Conservation (phyloP, 2,113 vertebrate genomes). For the Neomonachus schauinslandi region DNA sequence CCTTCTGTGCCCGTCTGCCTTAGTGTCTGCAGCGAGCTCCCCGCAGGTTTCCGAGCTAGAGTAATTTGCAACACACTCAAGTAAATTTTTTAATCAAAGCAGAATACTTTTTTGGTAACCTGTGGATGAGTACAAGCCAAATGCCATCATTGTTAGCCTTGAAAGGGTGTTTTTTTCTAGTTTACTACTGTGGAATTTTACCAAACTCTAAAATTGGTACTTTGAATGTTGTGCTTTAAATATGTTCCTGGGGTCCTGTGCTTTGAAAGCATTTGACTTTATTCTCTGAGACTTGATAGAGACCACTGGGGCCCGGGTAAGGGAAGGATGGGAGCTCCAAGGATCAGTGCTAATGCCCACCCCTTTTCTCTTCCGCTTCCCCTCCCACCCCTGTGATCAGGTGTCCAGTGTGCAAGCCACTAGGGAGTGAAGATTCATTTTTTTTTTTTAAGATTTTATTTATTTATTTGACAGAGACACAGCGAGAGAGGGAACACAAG, state of each 20-base stretch:
- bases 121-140: background rate
- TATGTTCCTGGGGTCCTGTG: background rate
- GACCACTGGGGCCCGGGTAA: background rate
- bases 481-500: no score
- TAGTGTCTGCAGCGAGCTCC: background rate
- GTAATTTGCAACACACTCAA: slow-evolving; percentile 61
- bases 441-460: no score
- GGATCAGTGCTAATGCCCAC: background rate
- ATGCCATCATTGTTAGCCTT: slow-evolving; percentile 55
- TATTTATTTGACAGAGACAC: no score
- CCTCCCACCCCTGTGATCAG: background rate
- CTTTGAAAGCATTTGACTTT: slow-evolving; percentile 28
- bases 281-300: background rate
- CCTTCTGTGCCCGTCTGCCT: slow-evolving; percentile 66
- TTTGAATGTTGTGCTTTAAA: background rate
- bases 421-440: background rate
- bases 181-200: slow-evolving; percentile 41
- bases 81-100: slow-evolving; percentile 65
- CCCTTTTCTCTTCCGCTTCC: no score
- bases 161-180: background rate
- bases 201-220: background rate
- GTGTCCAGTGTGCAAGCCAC: background rate
- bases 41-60: slow-evolving; percentile 16
- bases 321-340: background rate
- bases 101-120: slow-evolving; percentile 52